A percentile compares a stretch with the other conserved stretches of the same genome.
Evolutionary conservation across 1,140 invertebrate genomes (phyloP).

Genomic region (Drosophila pandora): DNA sequence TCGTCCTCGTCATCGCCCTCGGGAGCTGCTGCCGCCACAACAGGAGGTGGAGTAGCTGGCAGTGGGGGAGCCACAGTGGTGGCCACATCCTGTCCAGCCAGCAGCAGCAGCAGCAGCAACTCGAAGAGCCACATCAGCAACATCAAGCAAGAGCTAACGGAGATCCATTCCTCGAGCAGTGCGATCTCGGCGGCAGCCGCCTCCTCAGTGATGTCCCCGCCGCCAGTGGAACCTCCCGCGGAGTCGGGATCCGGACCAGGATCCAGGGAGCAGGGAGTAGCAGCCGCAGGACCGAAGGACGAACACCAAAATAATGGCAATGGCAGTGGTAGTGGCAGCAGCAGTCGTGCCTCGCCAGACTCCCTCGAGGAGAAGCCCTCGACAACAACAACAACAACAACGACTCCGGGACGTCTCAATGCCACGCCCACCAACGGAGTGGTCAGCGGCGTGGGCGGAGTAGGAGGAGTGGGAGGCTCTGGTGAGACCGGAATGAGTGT

Average conservation of each 20-base stretch:
- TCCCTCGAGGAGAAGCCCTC: conserved; percentile 79
- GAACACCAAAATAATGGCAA: conserved; percentile 79
- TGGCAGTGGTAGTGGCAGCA: conserved; percentile 47
- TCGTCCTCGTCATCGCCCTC: conserved; percentile 29
- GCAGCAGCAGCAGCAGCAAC: conserved; percentile 43
- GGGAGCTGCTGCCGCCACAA: conserved; percentile 27
- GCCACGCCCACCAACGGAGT: conserved; percentile 65
- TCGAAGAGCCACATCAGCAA: conserved; percentile 53
- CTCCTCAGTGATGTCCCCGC: conserved; percentile 82
- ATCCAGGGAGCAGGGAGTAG: neutral
- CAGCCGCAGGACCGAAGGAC: conserved; percentile 29
- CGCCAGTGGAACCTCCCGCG: conserved; percentile 68
- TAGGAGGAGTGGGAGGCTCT: conserved; percentile 5
- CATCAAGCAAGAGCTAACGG: conserved; percentile 73
- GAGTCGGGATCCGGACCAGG: conserved; percentile 1
- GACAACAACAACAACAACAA: conserved; percentile 54
- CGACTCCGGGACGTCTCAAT: conserved; percentile 25
- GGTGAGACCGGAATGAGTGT: conserved; percentile 70
- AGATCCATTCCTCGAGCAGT: conserved; percentile 78
- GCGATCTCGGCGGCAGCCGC: conserved; percentile 65
- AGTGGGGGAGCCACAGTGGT: neutral
- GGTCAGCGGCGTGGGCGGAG: conserved; percentile 3
- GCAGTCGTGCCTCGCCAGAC: conserved; percentile 79
- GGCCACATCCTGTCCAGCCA: conserved; percentile 48
- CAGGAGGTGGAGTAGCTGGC: conserved; percentile 11